Evolutionary conservation across 92 coral and sea anemone genomes (phyloP).

Genomic region (Zoanthus sansibaricus): DNA sequence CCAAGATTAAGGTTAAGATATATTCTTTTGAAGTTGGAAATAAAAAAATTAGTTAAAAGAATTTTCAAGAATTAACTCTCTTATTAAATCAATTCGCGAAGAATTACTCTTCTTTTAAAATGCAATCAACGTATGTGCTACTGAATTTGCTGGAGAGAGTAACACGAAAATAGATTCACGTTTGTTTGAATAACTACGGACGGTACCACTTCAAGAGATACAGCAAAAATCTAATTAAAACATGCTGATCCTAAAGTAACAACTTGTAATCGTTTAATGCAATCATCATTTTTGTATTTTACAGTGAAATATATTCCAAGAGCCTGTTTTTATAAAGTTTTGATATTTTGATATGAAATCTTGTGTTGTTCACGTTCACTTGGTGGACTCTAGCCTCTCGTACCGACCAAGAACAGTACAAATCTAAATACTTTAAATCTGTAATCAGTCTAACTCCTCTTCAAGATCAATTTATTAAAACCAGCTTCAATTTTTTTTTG

Average conservation of each 20-base stretch:
- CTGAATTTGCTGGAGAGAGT: not conserved
- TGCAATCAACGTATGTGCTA: not conserved
- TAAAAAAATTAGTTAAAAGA: not conserved
- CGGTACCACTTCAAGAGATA: not conserved
- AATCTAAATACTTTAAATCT: not conserved
- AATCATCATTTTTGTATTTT: not conserved
- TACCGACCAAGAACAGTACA: conserved; percentile 12
- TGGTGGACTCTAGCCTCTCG: conserved; percentile 11
- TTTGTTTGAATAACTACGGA: not conserved
- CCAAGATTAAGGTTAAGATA: conserved; percentile 20
- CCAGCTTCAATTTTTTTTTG: not conserved
- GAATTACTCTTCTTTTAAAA: not conserved
- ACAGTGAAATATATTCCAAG: not conserved
- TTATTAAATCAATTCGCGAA: not conserved
- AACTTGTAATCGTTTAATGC: conserved; percentile 4
- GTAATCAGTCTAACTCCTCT: not conserved
- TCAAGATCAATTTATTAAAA: not conserved
- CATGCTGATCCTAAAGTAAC: not conserved
- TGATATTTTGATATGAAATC: not conserved
- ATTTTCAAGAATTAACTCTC: not conserved
- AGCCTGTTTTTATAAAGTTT: not conserved
- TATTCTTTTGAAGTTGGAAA: conserved; percentile 6
- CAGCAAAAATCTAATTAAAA: conserved; percentile 24
- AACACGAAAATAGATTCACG: not conserved
- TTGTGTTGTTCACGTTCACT: conserved; percentile 24